Evolutionary conservation across 2,888 invertebrate genomes (phyloP).

Genomic region (Pollenia angustigena): DNA sequence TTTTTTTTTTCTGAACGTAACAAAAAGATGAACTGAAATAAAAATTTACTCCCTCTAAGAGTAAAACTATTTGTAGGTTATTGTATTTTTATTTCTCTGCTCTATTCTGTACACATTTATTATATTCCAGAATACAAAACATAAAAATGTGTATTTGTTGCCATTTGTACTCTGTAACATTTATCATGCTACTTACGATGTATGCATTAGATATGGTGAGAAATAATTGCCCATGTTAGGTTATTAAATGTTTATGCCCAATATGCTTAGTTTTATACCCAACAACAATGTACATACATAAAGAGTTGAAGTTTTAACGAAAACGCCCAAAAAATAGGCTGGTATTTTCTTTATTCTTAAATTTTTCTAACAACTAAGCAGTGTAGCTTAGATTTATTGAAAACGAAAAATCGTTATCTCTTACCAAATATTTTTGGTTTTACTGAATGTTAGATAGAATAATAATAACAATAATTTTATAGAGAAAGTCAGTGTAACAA

Average conservation of each 20-base stretch:
- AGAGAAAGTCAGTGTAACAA: slow-evolving; percentile 15
- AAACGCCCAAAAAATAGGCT: too few species aligned
- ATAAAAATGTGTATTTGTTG: neutral
- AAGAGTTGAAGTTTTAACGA: too few species aligned
- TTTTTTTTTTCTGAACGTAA: slow-evolving; percentile 9
- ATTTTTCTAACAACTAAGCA: too few species aligned
- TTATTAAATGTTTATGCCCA: neutral
- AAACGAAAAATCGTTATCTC: neutral
- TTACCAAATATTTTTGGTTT: neutral
- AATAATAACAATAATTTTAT: slow-evolving; percentile 11
- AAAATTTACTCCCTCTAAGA: slow-evolving; percentile 47
- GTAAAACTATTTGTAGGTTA: slow-evolving; percentile 61
- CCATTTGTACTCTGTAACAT: slow-evolving; percentile 47
- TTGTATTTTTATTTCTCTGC: slow-evolving; percentile 33
- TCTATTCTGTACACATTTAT: neutral
- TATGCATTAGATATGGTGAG: slow-evolving; percentile 36
- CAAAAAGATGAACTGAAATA: slow-evolving; percentile 31
- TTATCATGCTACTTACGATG: slow-evolving; percentile 49
- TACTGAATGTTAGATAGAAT: neutral
- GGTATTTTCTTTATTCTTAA: too few species aligned
- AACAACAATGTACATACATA: too few species aligned
- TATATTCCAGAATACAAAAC: neutral
- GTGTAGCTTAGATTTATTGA: neutral
- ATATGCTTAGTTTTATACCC: neutral
- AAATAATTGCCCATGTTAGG: slow-evolving; percentile 19